Conservation (phyloP, 2,888 invertebrate genomes). For the Thereva nobilitata region DNA sequence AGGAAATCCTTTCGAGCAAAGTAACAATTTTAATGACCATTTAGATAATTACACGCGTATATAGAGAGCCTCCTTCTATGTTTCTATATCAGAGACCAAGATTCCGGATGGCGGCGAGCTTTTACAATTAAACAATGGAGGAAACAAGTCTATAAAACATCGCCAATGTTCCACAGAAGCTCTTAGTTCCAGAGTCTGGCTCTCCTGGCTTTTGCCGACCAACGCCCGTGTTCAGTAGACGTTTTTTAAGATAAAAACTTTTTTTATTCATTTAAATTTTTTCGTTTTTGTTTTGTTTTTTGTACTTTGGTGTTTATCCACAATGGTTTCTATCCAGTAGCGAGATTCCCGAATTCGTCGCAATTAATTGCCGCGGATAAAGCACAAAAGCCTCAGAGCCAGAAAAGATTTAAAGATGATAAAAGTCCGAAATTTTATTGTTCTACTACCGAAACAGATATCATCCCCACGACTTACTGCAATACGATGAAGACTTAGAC, state of each 20-base stretch:
- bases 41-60: conserved; percentile 6
- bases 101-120: background rate
- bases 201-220: background rate
- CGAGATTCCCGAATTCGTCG: no score
- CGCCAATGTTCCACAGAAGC: conserved; percentile 2
- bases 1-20: background rate
- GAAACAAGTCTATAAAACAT: conserved; percentile 10
- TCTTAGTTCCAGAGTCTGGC: conserved; percentile 1
- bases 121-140: conserved; percentile 12
- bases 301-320: no score
- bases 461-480: conserved; percentile 64
- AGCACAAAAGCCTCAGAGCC: background rate
- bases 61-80: no score
- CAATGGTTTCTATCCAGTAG: no score
- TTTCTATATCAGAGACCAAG: no score
- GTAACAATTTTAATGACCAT: conserved; percentile 31
- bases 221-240: no score
- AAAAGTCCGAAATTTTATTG: conserved; percentile 10
- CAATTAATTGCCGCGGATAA: no score
- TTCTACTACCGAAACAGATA: conserved; percentile 37
- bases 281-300: no score
- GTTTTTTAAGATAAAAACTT: no score
- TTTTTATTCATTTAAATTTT: no score
- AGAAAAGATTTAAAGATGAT: conserved; percentile 2
- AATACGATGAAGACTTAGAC: conserved; percentile 74